phyloP scores from a whole-genome alignment of 2,113 vertebrate species.

The Mystacornis crossleyi region DNA sequence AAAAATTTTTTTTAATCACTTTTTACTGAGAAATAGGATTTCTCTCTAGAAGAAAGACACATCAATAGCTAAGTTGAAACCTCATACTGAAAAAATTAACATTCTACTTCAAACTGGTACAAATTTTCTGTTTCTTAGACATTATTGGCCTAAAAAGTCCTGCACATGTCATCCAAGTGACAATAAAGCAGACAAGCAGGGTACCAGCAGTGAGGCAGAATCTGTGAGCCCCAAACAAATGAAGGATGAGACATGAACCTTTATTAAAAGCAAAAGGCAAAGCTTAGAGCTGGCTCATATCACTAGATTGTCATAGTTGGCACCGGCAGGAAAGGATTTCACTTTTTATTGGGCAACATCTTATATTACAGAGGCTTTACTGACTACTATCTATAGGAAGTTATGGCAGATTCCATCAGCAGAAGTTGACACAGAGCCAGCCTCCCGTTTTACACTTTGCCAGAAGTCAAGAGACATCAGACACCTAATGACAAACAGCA shows the following conservation, averaged over 20 bases:
- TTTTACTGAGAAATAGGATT: not conserved
- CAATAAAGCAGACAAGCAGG: not conserved
- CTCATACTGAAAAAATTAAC: not conserved
- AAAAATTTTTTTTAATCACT: too few relatives aligned
- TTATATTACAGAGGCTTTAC: constrained; percentile 29
- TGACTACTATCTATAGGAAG: constrained; percentile 24
- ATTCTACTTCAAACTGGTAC: not conserved
- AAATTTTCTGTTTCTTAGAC: not conserved
- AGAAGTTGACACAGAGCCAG: not conserved
- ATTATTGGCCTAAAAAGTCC: not conserved
- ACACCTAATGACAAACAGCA: constrained; percentile 5
- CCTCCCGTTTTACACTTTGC: not conserved
- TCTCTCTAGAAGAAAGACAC: not conserved
- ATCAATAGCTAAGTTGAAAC: not conserved
- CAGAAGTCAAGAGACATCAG: not conserved
- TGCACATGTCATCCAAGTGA: not conserved
- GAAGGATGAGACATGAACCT: not conserved
- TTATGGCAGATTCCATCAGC: not conserved
- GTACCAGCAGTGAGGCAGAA: not conserved
- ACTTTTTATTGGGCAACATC: not conserved
- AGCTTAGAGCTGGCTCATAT: not conserved
- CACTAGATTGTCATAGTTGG: not conserved
- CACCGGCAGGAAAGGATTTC: not conserved
- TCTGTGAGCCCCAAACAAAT: not conserved
- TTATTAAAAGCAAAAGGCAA: not conserved